Evolutionary conservation across 2,113 vertebrate genomes (phyloP).

Genomic region (Pholis gunnellus): DNA sequence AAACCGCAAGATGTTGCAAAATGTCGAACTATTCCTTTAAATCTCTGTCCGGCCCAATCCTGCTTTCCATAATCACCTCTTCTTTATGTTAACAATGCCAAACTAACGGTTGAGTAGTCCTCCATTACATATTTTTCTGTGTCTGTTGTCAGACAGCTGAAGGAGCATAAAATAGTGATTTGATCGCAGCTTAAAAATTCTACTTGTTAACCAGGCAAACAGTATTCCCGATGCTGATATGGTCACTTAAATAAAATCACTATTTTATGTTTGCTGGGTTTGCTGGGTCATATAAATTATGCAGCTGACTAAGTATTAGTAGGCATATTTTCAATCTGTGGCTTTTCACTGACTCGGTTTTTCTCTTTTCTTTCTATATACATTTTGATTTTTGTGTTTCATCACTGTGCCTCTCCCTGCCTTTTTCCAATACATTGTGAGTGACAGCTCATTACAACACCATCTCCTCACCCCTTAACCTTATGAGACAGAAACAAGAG

Average conservation of each 20-base stretch:
- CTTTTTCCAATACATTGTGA: constrained; percentile 56
- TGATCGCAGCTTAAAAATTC: background rate
- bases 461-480: constrained; percentile 54
- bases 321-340: background rate
- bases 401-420: constrained; percentile 18
- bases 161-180: constrained; percentile 12
- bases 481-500: constrained; percentile 34
- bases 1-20: background rate
- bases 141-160: constrained; percentile 13
- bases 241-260: background rate
- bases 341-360: background rate
- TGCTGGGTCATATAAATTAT: background rate
- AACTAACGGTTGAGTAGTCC: background rate
- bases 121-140: constrained; percentile 4
- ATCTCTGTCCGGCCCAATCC: background rate
- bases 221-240: background rate
- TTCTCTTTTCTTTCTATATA: background rate
- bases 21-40: constrained; percentile 18
- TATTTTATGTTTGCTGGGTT: background rate
- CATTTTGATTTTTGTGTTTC: constrained; percentile 22
- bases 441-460: constrained; percentile 69
- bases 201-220: background rate
- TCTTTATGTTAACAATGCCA: background rate
- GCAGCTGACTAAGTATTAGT: background rate
- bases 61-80: background rate